Base-by-base conservation (phyloP, 2,888 invertebrate genomes). In the Ischnura elegans region DNA sequence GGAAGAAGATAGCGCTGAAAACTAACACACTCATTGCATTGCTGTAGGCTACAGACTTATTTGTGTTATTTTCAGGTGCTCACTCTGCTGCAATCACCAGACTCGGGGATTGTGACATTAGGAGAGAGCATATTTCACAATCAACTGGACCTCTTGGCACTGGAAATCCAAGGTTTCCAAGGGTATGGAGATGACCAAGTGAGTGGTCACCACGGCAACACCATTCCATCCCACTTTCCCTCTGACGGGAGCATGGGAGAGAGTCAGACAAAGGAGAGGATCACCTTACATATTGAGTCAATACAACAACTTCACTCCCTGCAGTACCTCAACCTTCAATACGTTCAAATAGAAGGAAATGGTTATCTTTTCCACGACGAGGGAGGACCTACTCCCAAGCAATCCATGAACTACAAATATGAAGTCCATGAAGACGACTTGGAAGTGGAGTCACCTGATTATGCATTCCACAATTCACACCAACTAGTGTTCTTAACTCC, bases 141-240 rank as follows among this genome's bases (percentile, higher is more conserved):
- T 94, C 96, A 97, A 93, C 95, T 96, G 86, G 96, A 97, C 94
- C 95, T 97, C 66, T 95, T 96, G 94, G 97, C 97, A 2, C 95
- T 97, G 87, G 97, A 97, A 95, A 96, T 97, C 90, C 96, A 97
- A 94, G 97, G 97, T 13, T 96, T 95, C 94, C 95, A 95, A 94
- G 94, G 94, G 45, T 93, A 94, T 93, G 93, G 94, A 94, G 95
- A 95, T 36, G 36, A 46, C 0, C 93, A 94, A 61, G 84, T 61
- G 42, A 87, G 93, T 61, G 93, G 93, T 45, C 87, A 87, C 47
- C 86, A 84, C 21, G n/a, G 85, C 47, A 84, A 93, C 84, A 42
- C 61, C 47, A 25, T 87, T 25, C 5, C n/a, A 45, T 76, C 47
- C 19, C 93, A 93, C 25, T 36, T n/a, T 43, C n/a, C 43, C 21